These are phyloP conservation scores for Tenualosa ilisha DNA, from an alignment of 2,797 vertebrate genomes.

Conservation along the genomic window DNA sequence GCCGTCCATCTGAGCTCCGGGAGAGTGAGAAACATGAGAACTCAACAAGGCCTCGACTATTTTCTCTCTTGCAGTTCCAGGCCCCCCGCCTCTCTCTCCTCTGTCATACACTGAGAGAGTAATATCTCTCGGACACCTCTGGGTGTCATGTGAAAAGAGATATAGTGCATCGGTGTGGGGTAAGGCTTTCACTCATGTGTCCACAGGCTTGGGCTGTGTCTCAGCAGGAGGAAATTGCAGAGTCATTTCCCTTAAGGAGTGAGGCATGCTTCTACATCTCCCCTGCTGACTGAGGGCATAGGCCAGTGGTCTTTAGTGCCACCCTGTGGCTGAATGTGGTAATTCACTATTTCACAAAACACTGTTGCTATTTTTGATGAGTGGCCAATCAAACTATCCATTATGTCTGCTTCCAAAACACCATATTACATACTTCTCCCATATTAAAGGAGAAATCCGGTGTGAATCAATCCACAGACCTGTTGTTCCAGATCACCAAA, in stretches of 20 bases:
- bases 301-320: background rate
- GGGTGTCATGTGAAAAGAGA: background rate
- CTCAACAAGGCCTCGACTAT: background rate
- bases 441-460: too few species aligned
- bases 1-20: conserved; percentile 29
- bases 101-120: background rate
- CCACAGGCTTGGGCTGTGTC: background rate
- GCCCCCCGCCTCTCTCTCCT: background rate
- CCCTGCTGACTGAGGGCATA: background rate
- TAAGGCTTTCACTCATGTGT: conserved; percentile 4
- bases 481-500: too few species aligned
- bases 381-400: background rate
- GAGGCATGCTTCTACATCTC: background rate
- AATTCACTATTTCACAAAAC: background rate
- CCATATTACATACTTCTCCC: too few species aligned
- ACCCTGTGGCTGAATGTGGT: background rate
- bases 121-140: background rate
- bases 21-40: background rate
- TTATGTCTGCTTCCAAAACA: too few species aligned
- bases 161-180: background rate
- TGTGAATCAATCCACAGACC: too few species aligned
- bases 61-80: background rate
- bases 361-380: too few species aligned
- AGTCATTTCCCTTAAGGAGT: background rate
- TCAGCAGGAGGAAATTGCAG: background rate